Evolutionary conservation across 2,797 vertebrate genomes (phyloP).

Genomic region (Betta splendens): DNA sequence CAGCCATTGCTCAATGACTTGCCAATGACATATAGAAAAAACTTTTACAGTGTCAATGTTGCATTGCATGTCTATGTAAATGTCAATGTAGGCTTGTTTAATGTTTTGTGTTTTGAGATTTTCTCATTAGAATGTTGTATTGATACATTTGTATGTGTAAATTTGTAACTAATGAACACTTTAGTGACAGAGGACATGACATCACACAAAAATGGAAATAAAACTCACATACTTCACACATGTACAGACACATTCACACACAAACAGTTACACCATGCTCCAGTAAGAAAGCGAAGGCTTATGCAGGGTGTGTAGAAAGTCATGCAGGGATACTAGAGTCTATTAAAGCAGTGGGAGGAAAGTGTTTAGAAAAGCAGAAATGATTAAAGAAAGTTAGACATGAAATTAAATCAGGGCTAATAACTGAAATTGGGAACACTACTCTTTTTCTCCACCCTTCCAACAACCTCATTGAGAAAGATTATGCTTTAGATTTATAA

Average conservation of each 20-base stretch:
- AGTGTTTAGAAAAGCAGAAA: conserved; percentile 5
- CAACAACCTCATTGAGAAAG: conserved; percentile 20
- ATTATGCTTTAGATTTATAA: conserved; percentile 18
- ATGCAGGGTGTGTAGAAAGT: conserved; percentile 36
- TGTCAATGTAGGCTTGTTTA: background rate
- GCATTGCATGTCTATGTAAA: conserved; percentile 19
- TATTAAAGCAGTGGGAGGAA: conserved; percentile 18
- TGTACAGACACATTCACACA: conserved; percentile 44
- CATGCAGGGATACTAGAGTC: conserved; percentile 54
- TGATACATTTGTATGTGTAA: background rate
- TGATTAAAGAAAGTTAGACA: conserved; percentile 10
- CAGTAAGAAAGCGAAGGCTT: conserved; percentile 50
- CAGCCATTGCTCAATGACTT: conserved; percentile 12
- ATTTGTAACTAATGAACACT: conserved; percentile 17
- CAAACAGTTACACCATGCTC: conserved; percentile 66
- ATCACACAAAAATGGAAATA: conserved; percentile 37
- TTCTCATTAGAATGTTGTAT: conserved; percentile 8
- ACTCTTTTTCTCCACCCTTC: conserved; percentile 60
- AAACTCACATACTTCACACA: conserved; percentile 33
- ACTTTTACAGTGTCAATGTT: conserved; percentile 22
- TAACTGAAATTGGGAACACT: conserved; percentile 39
- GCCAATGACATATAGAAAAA: conserved; percentile 12
- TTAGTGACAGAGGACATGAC: conserved; percentile 46
- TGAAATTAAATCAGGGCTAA: conserved; percentile 1
- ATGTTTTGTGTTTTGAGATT: conserved; percentile 10